Evolutionary conservation across 2,888 invertebrate species (phyloP).

Genomic region (Caenorhabditis sp.): DNA sequence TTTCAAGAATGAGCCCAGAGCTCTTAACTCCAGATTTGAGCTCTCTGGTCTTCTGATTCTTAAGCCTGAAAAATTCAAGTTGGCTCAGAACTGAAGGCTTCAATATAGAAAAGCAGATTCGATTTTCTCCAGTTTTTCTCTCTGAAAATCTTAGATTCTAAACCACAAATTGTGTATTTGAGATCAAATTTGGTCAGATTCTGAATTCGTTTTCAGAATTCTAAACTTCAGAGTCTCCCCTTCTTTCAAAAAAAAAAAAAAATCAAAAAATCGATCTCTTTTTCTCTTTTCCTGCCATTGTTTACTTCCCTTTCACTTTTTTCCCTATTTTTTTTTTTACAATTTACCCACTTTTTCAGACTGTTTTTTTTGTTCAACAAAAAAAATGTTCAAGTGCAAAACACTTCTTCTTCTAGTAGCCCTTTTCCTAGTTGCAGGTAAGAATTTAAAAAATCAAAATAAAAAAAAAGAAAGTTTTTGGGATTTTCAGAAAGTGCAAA

Average conservation of each 20-base stretch:
- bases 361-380: neutral
- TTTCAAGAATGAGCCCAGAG: too few relatives aligned
- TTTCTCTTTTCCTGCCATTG: neutral
- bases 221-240: neutral
- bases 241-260: constrained; percentile 4
- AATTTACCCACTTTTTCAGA: neutral
- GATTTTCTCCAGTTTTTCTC: too few relatives aligned
- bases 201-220: neutral
- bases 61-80: too few relatives aligned
- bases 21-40: too few relatives aligned
- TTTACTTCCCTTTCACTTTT: neutral
- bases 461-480: neutral
- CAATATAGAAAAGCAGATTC: too few relatives aligned
- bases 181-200: too few relatives aligned
- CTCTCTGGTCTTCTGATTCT: too few relatives aligned
- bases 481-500: constrained; percentile 57
- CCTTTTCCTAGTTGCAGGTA: neutral
- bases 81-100: too few relatives aligned
- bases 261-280: constrained; percentile 5
- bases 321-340: neutral
- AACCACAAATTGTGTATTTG: too few relatives aligned
- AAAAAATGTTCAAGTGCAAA: neutral
- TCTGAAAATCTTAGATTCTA: too few relatives aligned
- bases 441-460: neutral
- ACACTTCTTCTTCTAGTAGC: neutral